Base-by-base conservation (phyloP, 1,140 invertebrate species). In the Hycleus cichorii region DNA sequence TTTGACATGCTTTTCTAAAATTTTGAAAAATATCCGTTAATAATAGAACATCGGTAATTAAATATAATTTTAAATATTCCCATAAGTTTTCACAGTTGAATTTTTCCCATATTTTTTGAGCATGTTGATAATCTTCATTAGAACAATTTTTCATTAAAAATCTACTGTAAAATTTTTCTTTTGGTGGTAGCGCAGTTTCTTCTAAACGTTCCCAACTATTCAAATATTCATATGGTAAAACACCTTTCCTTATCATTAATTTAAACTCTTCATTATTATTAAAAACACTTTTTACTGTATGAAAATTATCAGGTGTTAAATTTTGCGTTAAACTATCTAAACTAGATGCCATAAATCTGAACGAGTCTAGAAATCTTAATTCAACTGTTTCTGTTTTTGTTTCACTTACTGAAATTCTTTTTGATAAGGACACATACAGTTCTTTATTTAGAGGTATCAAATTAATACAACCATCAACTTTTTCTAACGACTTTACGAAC, bases 11-110 rank as follows among this genome's bases (percentile, higher is more conserved):
- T 26, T 64, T 56, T 61, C 74, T 39, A 66, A 77, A 79, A 64
- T 77, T 75, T 71, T 78, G 74, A 68, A 80, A 78, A 12, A 79
- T 64, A 67, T 79, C 76, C 4, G 69, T 70, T 49, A 75, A 60
- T 25, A 76, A 52, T 12, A 73, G 42, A 6, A 76, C 68, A 64
- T 77, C 68, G 51, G 61, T 67, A 67, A 71, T 74, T 25, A 76
- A 60, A 65, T 78, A 78, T 27, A 78, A 58, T 53, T 75, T 69
- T 39, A 71, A 64, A 64, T 75, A 77, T 40, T 78, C 68, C 8
- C 69, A 59, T 12, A 78, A 40, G 46, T 51, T 72, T 60, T 65
- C 39, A 55, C 69, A 65, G 24, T 72, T 65, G 62, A 80, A 80
- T 44, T 27, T 60, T 25, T 70, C 47, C 76, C 76, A 79, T 25